A percentile compares a stretch with the other conserved stretches of the same genome.
phyloP scores from a whole-genome alignment of 2,113 vertebrate species.

The Hypanus sabinus region DNA sequence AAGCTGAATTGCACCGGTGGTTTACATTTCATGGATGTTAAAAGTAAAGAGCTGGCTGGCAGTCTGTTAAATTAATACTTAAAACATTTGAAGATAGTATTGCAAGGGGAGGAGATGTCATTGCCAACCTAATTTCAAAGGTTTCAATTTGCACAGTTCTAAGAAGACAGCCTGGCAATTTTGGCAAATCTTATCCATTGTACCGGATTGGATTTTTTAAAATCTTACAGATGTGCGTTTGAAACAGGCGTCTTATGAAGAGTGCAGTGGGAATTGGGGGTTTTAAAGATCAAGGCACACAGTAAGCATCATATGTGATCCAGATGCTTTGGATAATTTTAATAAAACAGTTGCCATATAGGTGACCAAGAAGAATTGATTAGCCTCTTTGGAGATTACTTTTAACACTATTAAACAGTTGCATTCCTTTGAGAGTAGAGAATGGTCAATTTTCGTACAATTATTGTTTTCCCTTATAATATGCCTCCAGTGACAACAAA shows the following conservation, averaged over 20 bases:
- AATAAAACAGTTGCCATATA: constrained; percentile 6
- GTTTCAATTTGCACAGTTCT: constrained; percentile 27
- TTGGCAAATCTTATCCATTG: neutral
- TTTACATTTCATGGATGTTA: constrained; percentile 30
- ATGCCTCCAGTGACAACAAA: neutral
- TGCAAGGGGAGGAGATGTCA: neutral
- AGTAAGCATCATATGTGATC: constrained; percentile 1
- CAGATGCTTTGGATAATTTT: constrained; percentile 26
- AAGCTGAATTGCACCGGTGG: neutral
- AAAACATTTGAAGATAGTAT: constrained; percentile 19
- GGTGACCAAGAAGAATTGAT: constrained; percentile 17
- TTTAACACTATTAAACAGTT: constrained; percentile 5
- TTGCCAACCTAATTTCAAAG: neutral
- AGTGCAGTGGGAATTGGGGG: constrained; percentile 3
- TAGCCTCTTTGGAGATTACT: neutral
- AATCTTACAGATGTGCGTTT: constrained; percentile 32
- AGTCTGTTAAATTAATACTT: constrained; percentile 28
- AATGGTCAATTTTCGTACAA: neutral
- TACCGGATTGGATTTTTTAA: neutral
- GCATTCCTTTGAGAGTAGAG: neutral
- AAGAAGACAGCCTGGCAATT: constrained; percentile 19
- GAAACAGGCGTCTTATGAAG: constrained; percentile 10
- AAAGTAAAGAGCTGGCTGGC: neutral
- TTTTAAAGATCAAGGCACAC: constrained; percentile 16
- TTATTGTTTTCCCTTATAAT: neutral